Percentiles rank a stretch among this genome's conserved stretches.
These are phyloP conservation scores for Rhagophthalmus giganteus DNA, from an alignment of 2,888 invertebrate species.

Conservation along the genomic window DNA sequence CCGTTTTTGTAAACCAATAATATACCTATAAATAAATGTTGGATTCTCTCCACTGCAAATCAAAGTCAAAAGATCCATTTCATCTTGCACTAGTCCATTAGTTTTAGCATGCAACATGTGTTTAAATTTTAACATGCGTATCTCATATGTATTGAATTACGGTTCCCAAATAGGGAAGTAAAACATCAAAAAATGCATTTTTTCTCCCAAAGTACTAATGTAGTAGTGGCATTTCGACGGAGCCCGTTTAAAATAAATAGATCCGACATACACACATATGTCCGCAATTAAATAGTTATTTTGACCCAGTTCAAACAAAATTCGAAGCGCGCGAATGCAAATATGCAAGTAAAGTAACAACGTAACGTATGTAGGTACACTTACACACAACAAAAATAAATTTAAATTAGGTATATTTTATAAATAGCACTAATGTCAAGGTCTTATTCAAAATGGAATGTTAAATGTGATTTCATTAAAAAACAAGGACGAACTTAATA, in stretches of 20 bases:
- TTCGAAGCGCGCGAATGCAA: background rate
- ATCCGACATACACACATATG: background rate
- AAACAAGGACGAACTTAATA: too few relatives aligned
- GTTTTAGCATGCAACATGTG: constrained; percentile 20
- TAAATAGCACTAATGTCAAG: background rate
- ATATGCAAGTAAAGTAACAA: background rate
- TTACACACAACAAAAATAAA: too few relatives aligned
- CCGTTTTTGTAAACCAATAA: constrained; percentile 17
- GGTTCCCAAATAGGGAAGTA: constrained; percentile 8
- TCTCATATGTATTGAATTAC: constrained; percentile 25
- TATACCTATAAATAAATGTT: constrained; percentile 22
- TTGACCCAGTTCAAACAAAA: background rate
- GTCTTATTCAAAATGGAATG: background rate
- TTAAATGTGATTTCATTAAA: too few relatives aligned
- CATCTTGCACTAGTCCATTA: constrained; percentile 20
- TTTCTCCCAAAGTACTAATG: too few relatives aligned
- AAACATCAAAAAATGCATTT: too few relatives aligned
- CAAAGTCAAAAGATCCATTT: constrained; percentile 15
- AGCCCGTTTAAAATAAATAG: background rate
- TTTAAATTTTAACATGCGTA: constrained; percentile 14
- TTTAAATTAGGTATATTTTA: background rate
- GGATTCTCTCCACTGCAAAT: constrained; percentile 21
- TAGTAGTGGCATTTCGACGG: too few relatives aligned
- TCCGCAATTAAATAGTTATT: background rate
- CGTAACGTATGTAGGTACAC: too few relatives aligned